A percentile compares a stretch with the other conserved stretches of the same genome.
phyloP scores from a whole-genome alignment of 2,113 vertebrate genomes.

The Cichladusa arquata region DNA sequence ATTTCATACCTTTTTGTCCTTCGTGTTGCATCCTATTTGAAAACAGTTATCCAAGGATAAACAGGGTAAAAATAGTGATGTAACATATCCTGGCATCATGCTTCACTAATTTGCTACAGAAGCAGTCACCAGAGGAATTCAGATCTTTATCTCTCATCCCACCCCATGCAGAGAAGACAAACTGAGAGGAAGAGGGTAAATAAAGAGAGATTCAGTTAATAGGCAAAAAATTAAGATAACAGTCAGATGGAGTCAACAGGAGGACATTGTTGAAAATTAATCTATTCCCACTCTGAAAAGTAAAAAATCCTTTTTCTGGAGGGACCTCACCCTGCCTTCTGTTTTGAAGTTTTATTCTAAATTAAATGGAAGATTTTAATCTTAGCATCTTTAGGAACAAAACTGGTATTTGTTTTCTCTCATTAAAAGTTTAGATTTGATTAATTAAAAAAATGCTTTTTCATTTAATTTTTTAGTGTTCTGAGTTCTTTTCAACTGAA shows the following conservation, averaged over 20 bases:
- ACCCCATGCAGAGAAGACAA: background rate
- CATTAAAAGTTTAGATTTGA: background rate
- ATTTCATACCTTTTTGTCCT: background rate
- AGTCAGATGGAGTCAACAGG: background rate
- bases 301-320: background rate
- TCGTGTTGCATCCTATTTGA: background rate
- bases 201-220: background rate
- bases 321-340: background rate
- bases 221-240: background rate
- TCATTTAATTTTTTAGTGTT: background rate
- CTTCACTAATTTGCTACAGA: background rate
- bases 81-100: background rate
- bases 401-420: background rate
- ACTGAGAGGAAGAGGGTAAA: background rate
- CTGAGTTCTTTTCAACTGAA: background rate
- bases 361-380: background rate
- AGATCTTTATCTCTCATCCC: background rate
- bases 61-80: background rate
- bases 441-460: background rate
- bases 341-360: background rate
- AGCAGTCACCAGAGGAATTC: background rate
- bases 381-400: background rate
- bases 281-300: background rate
- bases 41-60: background rate
- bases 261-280: background rate